Evolutionary conservation across 2,888 invertebrate genomes (phyloP), one percentile per base, ranked within the genome.

Genomic region (Nymphalis polychloros): DNA sequence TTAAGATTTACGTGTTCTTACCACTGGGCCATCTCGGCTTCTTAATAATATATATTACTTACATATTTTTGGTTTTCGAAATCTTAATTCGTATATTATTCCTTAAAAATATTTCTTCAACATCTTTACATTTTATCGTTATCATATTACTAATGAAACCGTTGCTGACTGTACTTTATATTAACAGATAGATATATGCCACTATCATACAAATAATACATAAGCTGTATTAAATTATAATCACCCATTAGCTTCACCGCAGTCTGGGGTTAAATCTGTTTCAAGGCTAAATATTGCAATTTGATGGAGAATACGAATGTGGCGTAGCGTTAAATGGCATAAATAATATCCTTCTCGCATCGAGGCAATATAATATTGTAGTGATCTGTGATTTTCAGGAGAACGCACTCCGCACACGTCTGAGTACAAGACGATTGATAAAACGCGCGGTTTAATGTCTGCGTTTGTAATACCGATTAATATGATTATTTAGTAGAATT

Each of bases 261-360:
- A 31, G 61, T 57, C 46, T 59, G 46, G 59, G 35, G 60, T 63
- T 64, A 67, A 64, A 66, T 69, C 57, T 52, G 67, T 49, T 59
- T 31, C 69, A 71, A 67, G 69, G 69, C 62, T 64, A 41, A 65
- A 59, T 65, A 62, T 59, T 62, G 62, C 63, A 63, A 68, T 68
- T 63, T 60, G 57, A 57, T 57, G 64, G 47, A 57, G 48, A n/a
- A 57, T 57, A 57, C 41, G 41, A 55, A 55, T 55, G 55, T 41
- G 35, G 57, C 57, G 57, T 35, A 57, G 19, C 35, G 35, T 57
- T 35, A 57, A 57, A 41, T n/a, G 19, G 57, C 41, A 57, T 41
- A 19, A 57, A 57, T 57, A 57, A 41, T 41, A 57, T 57, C 57
- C 57, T 57, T 35, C 35, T 57, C 19, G 10, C 55, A 41, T 57